These are phyloP conservation scores for Cerceris rybyensis DNA, from an alignment of 2,888 invertebrate genomes.

Conservation along the genomic window DNA sequence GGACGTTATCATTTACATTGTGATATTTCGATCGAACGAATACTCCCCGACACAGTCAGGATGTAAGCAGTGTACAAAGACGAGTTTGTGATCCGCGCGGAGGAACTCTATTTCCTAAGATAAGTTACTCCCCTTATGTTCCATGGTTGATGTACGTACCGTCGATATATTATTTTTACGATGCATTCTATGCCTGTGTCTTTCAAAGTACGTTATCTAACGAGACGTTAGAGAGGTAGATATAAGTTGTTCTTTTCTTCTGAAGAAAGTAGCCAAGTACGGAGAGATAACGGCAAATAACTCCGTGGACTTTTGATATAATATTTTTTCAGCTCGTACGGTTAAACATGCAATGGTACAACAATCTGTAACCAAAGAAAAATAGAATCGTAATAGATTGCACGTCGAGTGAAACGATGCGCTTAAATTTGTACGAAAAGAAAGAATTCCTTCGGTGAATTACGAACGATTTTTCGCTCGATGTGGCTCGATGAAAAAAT, in stretches of 20 bases:
- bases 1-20: slow-evolving; percentile 63
- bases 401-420: slow-evolving; percentile 8
- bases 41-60: slow-evolving; percentile 25
- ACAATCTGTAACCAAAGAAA: slow-evolving; percentile 63
- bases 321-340: slow-evolving; percentile 21
- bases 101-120: slow-evolving; percentile 18
- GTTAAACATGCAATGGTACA: slow-evolving; percentile 43
- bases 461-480: not conserved
- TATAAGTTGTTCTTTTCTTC: slow-evolving; percentile 29
- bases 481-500: slow-evolving; percentile 11
- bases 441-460: slow-evolving; percentile 4
- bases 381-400: slow-evolving; percentile 27
- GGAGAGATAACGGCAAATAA: not conserved
- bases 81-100: slow-evolving; percentile 21
- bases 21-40: slow-evolving; percentile 70
- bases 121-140: slow-evolving; percentile 42
- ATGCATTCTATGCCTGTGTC: slow-evolving; percentile 47
- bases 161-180: slow-evolving; percentile 37
- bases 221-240: slow-evolving; percentile 18
- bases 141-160: slow-evolving; percentile 34
- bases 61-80: slow-evolving; percentile 42
- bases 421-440: not conserved
- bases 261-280: slow-evolving; percentile 6
- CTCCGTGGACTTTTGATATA: not conserved
- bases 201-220: slow-evolving; percentile 50